Percentiles rank a stretch among this genome's conserved stretches.
Conservation (phyloP, 1,140 invertebrate genomes). For the Bombus cullumanus region DNA sequence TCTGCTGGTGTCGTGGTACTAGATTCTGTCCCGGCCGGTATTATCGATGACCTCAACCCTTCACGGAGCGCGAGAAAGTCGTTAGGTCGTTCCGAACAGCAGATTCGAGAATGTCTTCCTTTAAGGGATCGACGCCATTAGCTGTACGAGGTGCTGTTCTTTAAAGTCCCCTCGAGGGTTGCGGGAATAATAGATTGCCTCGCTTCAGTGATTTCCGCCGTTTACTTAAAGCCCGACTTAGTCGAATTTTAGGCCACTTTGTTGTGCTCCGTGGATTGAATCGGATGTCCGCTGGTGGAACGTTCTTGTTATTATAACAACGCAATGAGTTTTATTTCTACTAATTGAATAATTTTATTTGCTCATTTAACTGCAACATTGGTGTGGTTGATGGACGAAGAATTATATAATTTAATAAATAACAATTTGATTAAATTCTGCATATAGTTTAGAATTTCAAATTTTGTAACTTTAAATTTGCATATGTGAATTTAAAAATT, state of each 20-base stretch:
- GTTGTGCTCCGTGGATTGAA: not conserved
- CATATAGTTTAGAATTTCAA: not conserved
- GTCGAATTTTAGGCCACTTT: slow-evolving; percentile 5
- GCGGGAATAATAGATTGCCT: slow-evolving; percentile 40
- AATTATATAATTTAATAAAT: too few species aligned
- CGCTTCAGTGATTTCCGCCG: slow-evolving; percentile 32
- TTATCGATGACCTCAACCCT: slow-evolving; percentile 42
- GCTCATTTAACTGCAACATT: not conserved
- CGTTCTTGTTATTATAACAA: too few species aligned
- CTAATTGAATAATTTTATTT: not conserved
- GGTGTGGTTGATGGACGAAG: not conserved
- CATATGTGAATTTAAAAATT: too few species aligned
- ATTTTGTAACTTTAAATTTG: not conserved
- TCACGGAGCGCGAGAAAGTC: slow-evolving; percentile 29
- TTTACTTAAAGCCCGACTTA: slow-evolving; percentile 34
- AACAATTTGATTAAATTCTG: too few species aligned
- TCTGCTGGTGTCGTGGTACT: not conserved
- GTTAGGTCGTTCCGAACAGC: slow-evolving; percentile 26
- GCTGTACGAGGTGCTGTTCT: slow-evolving; percentile 36
- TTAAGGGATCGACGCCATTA: slow-evolving; percentile 46
- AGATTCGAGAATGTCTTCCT: slow-evolving; percentile 41
- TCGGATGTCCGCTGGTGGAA: not conserved
- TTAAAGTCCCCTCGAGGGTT: slow-evolving; percentile 37
- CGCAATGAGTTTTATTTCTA: not conserved
- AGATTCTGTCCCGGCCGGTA: not conserved